Evolutionary conservation across 2,888 invertebrate genomes (phyloP), one percentile per base, ranked within the genome.

Genomic region (Nemotelus pantherinus): DNA sequence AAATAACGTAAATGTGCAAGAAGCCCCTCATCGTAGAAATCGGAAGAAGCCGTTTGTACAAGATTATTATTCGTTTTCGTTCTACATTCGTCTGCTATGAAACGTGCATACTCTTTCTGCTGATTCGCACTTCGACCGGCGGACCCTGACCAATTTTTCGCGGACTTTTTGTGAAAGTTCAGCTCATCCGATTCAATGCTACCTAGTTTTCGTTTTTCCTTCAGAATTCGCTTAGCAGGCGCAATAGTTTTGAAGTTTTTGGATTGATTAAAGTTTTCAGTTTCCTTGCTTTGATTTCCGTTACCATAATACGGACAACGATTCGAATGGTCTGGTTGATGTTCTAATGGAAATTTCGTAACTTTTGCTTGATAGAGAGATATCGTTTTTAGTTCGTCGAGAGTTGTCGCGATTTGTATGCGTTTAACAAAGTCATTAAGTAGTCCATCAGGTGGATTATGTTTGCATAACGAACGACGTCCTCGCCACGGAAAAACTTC

Each of bases 11-110:
- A 82, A 81, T 86, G 85, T 50, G 83, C 81, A 50, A 84, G 83
- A 82, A 86, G 84, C 77, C 85, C 85, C 75, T 85, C 83, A 81
- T 86, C 82, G 81, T 87, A 87, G 80, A 84, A 86, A 77, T 84
- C 83, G 68, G 82, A 83, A 68, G 82, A 83, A 78, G 87, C 87
- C 82, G 86, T 81, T 81, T 84, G 83, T 81, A 83, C 78, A 72
- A 81, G 78, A 77, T 50, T 78, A 53, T 78, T 77, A 48, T 79
- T 77, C 58, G 68, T 83, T 82, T 77, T 76, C 9, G 63, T 5
- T 4, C 3, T 41, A 43, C 43, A 43, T 48, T 70, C 75, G 67
- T 43, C 77, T 45, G 25, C 43, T 53, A 43, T 10, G 39, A 60
- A 70, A 70, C 70, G 70, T 70, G 74, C 45, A 48, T 9, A 43